Evolutionary conservation across 2,797 vertebrate species (phyloP).

Genomic region (Oreochromis mossambicus): DNA sequence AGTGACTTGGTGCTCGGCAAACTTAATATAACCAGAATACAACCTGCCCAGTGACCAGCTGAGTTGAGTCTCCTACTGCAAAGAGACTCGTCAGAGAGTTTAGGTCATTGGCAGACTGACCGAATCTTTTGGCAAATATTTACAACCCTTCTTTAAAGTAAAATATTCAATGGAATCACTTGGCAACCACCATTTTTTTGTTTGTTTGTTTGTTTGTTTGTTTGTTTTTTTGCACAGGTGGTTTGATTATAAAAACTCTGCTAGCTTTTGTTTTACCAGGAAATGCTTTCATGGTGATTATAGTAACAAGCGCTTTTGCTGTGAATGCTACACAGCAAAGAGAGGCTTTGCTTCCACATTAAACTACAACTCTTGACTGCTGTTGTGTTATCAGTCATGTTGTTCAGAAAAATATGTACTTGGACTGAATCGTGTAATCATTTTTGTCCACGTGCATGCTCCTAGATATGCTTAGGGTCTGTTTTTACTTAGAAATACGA

Average conservation of each 20-base stretch:
- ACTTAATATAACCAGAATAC: background rate
- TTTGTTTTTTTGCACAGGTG: background rate
- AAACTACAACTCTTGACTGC: background rate
- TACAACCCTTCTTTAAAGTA: background rate
- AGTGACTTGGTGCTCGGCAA: background rate
- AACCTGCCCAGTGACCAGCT: background rate
- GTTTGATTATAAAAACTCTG: background rate
- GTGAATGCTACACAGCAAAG: background rate
- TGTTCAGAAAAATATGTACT: background rate
- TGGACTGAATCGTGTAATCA: background rate
- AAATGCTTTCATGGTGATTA: background rate
- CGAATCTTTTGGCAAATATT: background rate
- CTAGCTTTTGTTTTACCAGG: background rate
- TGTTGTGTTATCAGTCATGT: background rate
- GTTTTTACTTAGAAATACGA: background rate
- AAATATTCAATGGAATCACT: background rate
- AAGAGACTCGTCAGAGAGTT: background rate
- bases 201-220: background rate
- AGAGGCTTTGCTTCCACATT: background rate
- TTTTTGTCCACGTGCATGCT: background rate
- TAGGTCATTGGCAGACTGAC: background rate
- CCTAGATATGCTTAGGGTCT: background rate
- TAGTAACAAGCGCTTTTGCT: background rate
- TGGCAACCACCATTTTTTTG: background rate
- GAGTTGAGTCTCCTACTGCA: background rate